Base-by-base conservation (phyloP, 2,888 invertebrate species). In the Ornithoptera alexandrae region DNA sequence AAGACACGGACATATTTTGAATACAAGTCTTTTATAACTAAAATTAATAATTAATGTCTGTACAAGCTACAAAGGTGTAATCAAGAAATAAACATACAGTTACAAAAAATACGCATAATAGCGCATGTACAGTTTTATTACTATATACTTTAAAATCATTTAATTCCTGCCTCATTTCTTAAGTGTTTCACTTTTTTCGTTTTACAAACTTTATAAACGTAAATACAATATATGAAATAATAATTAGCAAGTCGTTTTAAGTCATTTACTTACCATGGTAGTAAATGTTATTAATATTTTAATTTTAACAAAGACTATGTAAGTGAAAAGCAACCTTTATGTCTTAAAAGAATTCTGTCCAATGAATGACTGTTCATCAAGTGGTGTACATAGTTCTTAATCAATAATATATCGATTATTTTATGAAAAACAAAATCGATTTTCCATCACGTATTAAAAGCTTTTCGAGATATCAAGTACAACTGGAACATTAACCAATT, bases 321-420 rank as follows among this genome's bases (percentile, higher is more conserved):
- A 57, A 36, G 30, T 57, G 18, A 67, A 22, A 24, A 17, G 46
- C 63, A 30, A 68, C 50, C 53, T 50, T 39, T 68, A 12, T 18
- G 10, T 36, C 17, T 50, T 24, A 53, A 68, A 64, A 36, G 36
- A 10, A 36, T 17, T 20, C 18, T 22, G 12, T 30, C 18, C 42
- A 63, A 10, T 36, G 20, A 24, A 60, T 20, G 10, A 30, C n/a
- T 58, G 18, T 18, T 6, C 12, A 58, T 22, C 24, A 15, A 58
- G 12, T 58, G 22, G n/a, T 7, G n/a, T n/a, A 22, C n/a, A 22
- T 12, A 6, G 57, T 24, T 24, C 22, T 22, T 8, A 1, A 20
- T 20, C 15, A 56, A 20, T 20, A 3, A 58, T 58, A 1, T 57
- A 39, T 65, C 64, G 57, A 65, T 57, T 12, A 17, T 39, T 12